Conservation (phyloP, 53 echinoderm and acorn worm species). For the Holothuria leucospilota region DNA sequence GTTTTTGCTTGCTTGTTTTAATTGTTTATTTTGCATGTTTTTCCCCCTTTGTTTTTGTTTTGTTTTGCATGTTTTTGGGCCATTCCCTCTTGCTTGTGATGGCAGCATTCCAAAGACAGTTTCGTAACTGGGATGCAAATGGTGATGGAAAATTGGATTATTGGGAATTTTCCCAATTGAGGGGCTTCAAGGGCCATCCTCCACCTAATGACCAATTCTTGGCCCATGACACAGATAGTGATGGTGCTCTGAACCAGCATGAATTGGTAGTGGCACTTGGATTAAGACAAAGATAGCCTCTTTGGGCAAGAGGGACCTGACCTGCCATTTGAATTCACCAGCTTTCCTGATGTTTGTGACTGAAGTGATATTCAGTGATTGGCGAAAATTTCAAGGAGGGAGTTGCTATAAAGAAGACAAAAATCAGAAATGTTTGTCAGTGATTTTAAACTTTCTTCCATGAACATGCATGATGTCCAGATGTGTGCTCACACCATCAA, state of each 20-base stretch:
- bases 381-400: no score
- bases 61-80: constrained; percentile 9
- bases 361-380: no score
- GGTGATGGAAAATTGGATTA: not conserved
- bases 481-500: no score
- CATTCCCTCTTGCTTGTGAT: not conserved
- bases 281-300: no score
- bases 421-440: no score
- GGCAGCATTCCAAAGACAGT: not conserved
- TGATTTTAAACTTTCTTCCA: no score
- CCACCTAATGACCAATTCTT: not conserved
- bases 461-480: no score
- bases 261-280: constrained; percentile 6
- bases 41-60: not conserved
- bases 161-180: not conserved
- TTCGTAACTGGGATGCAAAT: not conserved
- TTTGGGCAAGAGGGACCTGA: no score
- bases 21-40: not conserved
- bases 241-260: not conserved
- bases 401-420: no score
- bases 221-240: not conserved
- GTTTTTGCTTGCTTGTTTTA: no score
- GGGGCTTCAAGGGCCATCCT: not conserved
- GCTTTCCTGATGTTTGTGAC: no score
- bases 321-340: no score